Evolutionary conservation across 92 coral and sea anemone species (phyloP).

Genomic region (Anthopleura xanthogrammica): DNA sequence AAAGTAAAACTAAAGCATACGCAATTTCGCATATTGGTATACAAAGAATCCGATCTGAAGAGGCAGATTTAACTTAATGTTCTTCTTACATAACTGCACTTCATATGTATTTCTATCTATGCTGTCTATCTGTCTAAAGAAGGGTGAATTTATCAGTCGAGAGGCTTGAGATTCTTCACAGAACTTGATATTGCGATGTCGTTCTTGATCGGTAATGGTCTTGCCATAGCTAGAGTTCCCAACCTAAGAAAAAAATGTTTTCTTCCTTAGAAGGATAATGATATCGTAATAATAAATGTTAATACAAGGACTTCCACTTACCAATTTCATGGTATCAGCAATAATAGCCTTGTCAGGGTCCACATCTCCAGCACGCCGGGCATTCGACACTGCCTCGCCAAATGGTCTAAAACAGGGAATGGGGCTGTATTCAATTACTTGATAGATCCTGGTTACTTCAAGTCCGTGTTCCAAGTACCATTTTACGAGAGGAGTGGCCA

Average conservation of each 20-base stretch:
- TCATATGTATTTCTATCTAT: slow-evolving; percentile 16
- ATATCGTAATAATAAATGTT: no score
- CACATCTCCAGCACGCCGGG: slow-evolving; percentile 38
- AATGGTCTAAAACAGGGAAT: slow-evolving; percentile 26
- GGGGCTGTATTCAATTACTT: slow-evolving; percentile 39
- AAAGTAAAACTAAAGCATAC: slow-evolving; percentile 51
- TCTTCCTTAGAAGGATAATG: not conserved
- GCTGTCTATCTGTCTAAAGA: slow-evolving; percentile 18
- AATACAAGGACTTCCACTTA: not conserved
- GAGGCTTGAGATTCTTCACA: slow-evolving; percentile 16
- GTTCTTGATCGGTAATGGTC: slow-evolving; percentile 21
- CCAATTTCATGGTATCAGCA: slow-evolving; percentile 28
- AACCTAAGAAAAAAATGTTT: not conserved
- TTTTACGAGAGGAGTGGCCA: slow-evolving; percentile 49
- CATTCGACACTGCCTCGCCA: slow-evolving; percentile 33
- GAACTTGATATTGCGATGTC: not conserved
- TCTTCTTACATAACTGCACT: slow-evolving; percentile 16
- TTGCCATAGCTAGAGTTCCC: slow-evolving; percentile 30
- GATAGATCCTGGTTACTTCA: slow-evolving; percentile 33
- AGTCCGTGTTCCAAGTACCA: slow-evolving; percentile 47
- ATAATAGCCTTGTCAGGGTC: slow-evolving; percentile 38
- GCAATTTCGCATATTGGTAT: slow-evolving; percentile 40
- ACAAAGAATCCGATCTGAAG: slow-evolving; percentile 45
- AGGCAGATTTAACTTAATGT: slow-evolving; percentile 13
- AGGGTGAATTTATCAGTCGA: slow-evolving; percentile 21